phyloP scores from a whole-genome alignment of 2,888 invertebrate genomes.

The Panzeria rudis region DNA sequence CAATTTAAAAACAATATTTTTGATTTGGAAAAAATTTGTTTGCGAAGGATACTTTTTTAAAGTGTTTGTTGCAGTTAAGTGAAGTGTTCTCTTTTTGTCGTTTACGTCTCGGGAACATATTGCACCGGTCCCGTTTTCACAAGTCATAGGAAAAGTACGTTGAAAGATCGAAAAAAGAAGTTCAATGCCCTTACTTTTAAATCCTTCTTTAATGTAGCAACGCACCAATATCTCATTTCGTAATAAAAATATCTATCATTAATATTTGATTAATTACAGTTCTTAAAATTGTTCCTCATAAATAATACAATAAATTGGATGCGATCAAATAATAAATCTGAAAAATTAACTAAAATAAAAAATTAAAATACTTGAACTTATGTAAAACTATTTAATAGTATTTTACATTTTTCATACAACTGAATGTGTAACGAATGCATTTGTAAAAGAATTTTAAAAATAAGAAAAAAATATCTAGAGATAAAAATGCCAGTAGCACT shows the following conservation, averaged over 20 bases:
- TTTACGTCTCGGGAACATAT: no score
- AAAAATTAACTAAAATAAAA: constrained; percentile 38
- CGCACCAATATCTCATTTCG: neutral
- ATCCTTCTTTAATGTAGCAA: neutral
- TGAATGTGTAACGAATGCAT: constrained; percentile 53
- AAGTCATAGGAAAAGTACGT: no score
- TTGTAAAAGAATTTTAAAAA: constrained; percentile 16
- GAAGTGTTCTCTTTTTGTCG: no score
- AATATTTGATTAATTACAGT: constrained; percentile 10
- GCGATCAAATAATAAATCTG: constrained; percentile 18
- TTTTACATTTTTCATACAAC: constrained; percentile 54
- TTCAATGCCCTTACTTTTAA: no score
- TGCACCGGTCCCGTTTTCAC: no score
- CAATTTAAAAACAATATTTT: no score
- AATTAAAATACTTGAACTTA: constrained; percentile 45
- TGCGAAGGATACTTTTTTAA: no score
- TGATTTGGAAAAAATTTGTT: no score
- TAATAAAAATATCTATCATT: neutral
- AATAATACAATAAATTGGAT: constrained; percentile 7
- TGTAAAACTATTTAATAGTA: constrained; percentile 58
- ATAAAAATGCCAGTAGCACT: constrained; percentile 73
- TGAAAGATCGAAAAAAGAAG: no score
- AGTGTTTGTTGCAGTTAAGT: no score
- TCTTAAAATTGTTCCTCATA: neutral
- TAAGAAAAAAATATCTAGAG: constrained; percentile 20